Conservation (phyloP, 53 echinoderm and acorn worm genomes). For the Paracentrotus lividus region DNA sequence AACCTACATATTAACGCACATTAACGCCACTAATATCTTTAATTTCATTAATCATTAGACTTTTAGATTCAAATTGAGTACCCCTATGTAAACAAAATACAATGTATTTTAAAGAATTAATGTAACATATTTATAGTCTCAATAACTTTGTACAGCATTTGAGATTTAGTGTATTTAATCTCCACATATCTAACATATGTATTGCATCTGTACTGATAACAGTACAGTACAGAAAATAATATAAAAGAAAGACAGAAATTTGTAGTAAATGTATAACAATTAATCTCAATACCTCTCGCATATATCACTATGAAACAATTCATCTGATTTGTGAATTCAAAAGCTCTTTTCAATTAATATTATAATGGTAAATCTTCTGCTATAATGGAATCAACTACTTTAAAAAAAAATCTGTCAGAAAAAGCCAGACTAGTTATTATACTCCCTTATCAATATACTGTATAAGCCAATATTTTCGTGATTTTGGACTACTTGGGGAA, state of each 20-base stretch:
- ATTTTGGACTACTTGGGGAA: too few species aligned
- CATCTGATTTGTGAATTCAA: neutral
- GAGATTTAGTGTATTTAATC: neutral
- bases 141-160: neutral
- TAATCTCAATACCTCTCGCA: neutral
- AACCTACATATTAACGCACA: neutral
- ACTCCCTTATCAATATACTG: too few species aligned
- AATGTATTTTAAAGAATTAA: neutral
- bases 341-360: neutral
- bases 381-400: neutral
- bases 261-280: neutral
- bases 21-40: neutral
- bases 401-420: neutral
- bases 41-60: neutral
- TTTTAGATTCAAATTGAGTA: neutral
- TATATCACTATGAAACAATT: neutral
- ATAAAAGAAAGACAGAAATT: slow-evolving; percentile 44
- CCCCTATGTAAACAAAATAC: neutral
- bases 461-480: too few species aligned
- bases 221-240: neutral
- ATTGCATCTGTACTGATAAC: neutral
- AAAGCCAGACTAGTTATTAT: neutral
- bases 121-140: neutral
- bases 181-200: neutral
- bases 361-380: neutral